Evolutionary conservation across 2,888 invertebrate species (phyloP).

Genomic region (Drosophila paucipuncta): DNA sequence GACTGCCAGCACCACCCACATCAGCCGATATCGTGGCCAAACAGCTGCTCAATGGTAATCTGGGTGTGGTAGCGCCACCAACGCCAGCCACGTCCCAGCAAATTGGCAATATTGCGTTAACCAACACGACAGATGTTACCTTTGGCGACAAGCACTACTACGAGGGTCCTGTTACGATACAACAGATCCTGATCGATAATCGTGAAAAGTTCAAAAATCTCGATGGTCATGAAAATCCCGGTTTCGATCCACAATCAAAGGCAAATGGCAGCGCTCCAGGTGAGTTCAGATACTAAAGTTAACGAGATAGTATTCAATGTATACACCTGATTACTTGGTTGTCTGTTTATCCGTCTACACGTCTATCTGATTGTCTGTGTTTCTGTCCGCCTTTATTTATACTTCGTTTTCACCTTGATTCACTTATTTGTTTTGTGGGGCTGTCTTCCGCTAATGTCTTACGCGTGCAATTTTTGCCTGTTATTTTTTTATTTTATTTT

Average conservation of each 20-base stretch:
- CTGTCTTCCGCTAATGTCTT: conserved; percentile 21
- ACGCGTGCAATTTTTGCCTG: conserved; percentile 10
- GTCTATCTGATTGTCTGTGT: background rate
- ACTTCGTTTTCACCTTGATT: conserved; percentile 26
- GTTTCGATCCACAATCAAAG: conserved; percentile 56
- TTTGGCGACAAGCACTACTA: conserved; percentile 92
- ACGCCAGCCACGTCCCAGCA: conserved; percentile 75
- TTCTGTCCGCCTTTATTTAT: conserved; percentile 21
- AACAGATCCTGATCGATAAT: conserved; percentile 88
- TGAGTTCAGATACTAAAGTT: conserved; percentile 33
- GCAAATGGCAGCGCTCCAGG: conserved; percentile 58
- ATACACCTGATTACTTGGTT: conserved; percentile 1
- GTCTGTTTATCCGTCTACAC: background rate
- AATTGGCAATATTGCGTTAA: conserved; percentile 88
- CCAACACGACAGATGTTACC: conserved; percentile 90
- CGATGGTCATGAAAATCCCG: conserved; percentile 75
- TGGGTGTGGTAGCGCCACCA: conserved; percentile 47
- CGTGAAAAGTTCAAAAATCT: conserved; percentile 80
- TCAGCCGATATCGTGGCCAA: conserved; percentile 55
- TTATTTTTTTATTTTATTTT: conserved; percentile 7
- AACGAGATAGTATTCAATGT: background rate
- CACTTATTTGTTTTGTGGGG: conserved; percentile 25
- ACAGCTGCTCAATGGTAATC: conserved; percentile 63
- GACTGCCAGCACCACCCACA: conserved; percentile 3
- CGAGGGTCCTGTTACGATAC: conserved; percentile 92